phyloP scores from a whole-genome alignment of 2,888 invertebrate genomes.

The Mactromeris polynyma region DNA sequence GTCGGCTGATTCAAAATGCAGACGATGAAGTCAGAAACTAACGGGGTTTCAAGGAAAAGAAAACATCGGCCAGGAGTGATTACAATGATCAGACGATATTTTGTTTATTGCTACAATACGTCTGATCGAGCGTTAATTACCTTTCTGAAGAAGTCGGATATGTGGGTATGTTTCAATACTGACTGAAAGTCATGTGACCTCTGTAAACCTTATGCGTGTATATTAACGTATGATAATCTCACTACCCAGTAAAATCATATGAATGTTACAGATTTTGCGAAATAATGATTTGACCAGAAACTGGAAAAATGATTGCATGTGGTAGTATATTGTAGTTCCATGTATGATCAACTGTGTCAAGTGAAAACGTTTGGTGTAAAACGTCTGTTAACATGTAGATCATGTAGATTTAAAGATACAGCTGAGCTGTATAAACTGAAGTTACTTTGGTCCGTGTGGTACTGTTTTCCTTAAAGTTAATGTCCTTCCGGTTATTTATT shows the following conservation, averaged over 20 bases:
- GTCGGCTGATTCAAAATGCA: slow-evolving; percentile 34
- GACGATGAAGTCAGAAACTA: slow-evolving; percentile 31
- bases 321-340: too few relatives aligned
- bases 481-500: too few relatives aligned
- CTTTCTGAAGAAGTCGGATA: background rate
- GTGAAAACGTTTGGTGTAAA: background rate
- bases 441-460: too few relatives aligned
- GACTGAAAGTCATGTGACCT: background rate
- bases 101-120: background rate
- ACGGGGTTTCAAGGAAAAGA: slow-evolving; percentile 15
- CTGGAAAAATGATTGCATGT: too few relatives aligned
- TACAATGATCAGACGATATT: background rate
- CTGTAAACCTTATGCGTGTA: background rate
- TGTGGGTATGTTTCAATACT: background rate
- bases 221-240: too few relatives aligned
- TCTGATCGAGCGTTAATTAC: background rate
- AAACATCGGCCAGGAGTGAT: background rate
- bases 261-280: too few relatives aligned
- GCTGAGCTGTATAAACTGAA: background rate
- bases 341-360: too few relatives aligned
- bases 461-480: too few relatives aligned
- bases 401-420: background rate
- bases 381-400: background rate
- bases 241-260: background rate
- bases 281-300: too few relatives aligned